phyloP scores from a whole-genome alignment of 2,797 vertebrate species.

The Cynodonichthys magdalenae region DNA sequence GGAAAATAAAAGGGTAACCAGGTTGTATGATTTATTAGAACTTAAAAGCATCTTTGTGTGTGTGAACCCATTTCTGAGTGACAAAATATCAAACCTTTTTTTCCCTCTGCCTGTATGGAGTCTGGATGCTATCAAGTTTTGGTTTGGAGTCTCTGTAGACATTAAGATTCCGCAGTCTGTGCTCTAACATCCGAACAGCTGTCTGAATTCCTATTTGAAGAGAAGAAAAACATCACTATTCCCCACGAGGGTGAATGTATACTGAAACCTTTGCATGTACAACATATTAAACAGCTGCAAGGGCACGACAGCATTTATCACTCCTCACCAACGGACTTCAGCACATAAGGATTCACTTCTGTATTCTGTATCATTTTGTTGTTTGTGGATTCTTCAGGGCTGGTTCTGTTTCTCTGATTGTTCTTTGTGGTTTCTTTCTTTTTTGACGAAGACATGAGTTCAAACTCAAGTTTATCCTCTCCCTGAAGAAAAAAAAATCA shows the following conservation, averaged over 20 bases:
- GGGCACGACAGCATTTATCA: conserved; percentile 48
- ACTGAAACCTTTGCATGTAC: conserved; percentile 15
- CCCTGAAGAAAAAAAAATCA: conserved; percentile 49
- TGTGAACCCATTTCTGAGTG: background rate
- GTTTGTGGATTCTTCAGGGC: conserved; percentile 59
- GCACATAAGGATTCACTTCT: conserved; percentile 65
- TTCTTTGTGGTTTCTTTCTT: conserved; percentile 24
- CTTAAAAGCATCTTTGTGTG: conserved; percentile 2
- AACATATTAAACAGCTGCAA: conserved; percentile 24
- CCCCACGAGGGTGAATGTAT: conserved; percentile 5
- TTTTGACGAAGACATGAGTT: conserved; percentile 14
- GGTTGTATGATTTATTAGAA: background rate
- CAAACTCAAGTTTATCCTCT: conserved; percentile 45
- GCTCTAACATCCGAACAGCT: conserved; percentile 79
- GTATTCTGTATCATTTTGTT: conserved; percentile 75
- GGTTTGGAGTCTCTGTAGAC: conserved; percentile 78
- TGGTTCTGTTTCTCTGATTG: conserved; percentile 17
- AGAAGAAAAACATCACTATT: conserved; percentile 13
- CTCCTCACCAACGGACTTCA: conserved; percentile 80
- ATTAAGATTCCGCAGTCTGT: conserved; percentile 79
- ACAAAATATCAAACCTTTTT: conserved; percentile 74
- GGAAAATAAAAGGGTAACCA: conserved; percentile 12
- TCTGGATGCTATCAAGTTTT: conserved; percentile 75
- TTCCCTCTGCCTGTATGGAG: conserved; percentile 57
- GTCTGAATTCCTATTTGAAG: conserved; percentile 85